Evolutionary conservation across 2,113 vertebrate species (phyloP), one percentile per base, ranked within the genome.

Genomic region (Plectropomus leopardus): DNA sequence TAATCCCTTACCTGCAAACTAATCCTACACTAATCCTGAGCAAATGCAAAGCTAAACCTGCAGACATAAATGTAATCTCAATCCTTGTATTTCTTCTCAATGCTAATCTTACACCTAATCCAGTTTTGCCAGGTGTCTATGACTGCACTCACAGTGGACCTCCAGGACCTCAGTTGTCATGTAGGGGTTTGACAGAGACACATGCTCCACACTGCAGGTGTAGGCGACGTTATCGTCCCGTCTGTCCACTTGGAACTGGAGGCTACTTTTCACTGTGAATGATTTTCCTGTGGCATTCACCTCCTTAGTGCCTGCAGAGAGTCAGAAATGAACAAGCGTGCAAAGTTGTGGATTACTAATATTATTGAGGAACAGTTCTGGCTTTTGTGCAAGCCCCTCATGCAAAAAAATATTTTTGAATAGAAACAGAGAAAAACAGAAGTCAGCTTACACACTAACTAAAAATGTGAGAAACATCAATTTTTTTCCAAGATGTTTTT

Each of bases 151-250:
- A 99, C 97, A 99, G 93, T 99, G 97, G 91, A 99, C 98, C 95
- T 98, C 96, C 95, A 99, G 96, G 86, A 98, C 96, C 92, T 99
- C 97, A 40, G 96, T 98, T 84, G 97, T 97, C 94, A 96, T 96
- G 91, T 99, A 97, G 47, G 98, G 97, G 72, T 95, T 96, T 30
- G 96, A 94, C 87, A 99, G 96, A 24, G 98, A 96, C 75, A 97
- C 96, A 0, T 99, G 98, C 85, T 99, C 97, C 83, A 99, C 98
- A 85, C 96, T 96, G 93, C 98, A 99, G 91, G 97, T 98, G 81
- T 99, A 94, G 0, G 97, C 95, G 50, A 96, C 96, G 1, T 97
- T 96, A 6, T 99, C 97, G 2, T 99, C 98, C 45, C 89, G 96
- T 53, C 95, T 94, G 82, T 98, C 96, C 93, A 97, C 98, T 92